Conservation (phyloP, 2,888 invertebrate genomes). For the Drosophila multiciliata region DNA sequence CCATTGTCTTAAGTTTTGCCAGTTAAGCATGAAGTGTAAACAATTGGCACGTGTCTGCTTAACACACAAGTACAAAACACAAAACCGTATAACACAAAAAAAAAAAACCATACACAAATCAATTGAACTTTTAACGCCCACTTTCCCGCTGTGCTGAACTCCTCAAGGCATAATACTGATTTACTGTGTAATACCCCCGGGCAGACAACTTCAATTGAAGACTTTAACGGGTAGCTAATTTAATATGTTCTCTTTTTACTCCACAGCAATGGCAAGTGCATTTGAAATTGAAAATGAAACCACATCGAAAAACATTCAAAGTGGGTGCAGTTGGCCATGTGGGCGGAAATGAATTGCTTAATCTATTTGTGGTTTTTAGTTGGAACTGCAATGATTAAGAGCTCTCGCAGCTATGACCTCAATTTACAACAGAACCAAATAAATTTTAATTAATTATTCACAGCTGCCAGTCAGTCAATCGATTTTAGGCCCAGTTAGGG, state of each 20-base stretch:
- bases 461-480: conserved; percentile 4
- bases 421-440: conserved; percentile 32
- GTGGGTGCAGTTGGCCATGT: conserved; percentile 42
- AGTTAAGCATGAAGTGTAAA: conserved; percentile 38
- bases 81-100: neutral
- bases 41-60: conserved; percentile 59
- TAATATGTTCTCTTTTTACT: conserved; percentile 9
- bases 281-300: conserved; percentile 31
- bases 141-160: conserved; percentile 16
- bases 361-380: conserved; percentile 8
- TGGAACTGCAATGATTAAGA: conserved; percentile 25
- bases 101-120: conserved; percentile 28
- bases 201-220: conserved; percentile 5
- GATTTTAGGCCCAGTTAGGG: conserved; percentile 3
- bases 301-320: conserved; percentile 21
- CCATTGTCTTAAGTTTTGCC: conserved; percentile 36
- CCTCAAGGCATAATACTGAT: neutral
- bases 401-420: conserved; percentile 30
- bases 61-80: conserved; percentile 7
- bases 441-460: conserved; percentile 13
- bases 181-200: neutral
- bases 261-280: conserved; percentile 51
- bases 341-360: conserved; percentile 60
- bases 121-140: conserved; percentile 45
- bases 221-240: conserved; percentile 10